phyloP scores from a whole-genome alignment of 2,113 vertebrate species.

The Nothoprocta pentlandii region DNA sequence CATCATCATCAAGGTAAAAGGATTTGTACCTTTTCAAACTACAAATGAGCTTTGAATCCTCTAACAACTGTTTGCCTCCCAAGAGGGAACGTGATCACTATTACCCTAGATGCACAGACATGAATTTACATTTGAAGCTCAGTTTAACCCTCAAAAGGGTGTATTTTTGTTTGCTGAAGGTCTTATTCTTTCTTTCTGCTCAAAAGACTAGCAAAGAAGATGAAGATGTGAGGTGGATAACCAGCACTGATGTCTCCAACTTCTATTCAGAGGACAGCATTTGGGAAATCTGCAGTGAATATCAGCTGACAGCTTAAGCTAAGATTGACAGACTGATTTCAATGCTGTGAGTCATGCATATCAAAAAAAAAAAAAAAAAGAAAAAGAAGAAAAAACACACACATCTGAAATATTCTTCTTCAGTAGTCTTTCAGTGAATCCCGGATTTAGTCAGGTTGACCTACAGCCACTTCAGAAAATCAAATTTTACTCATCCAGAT shows the following conservation, averaged over 20 bases:
- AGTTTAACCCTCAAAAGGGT: background rate
- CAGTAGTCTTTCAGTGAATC: background rate
- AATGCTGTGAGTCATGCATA: accelerated
- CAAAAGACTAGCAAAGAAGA: background rate
- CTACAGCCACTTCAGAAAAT: background rate
- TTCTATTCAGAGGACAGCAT: background rate
- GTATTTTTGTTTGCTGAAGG: background rate
- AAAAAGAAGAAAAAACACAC: background rate
- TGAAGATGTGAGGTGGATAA: background rate
- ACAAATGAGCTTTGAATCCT: background rate
- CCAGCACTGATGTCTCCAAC: background rate
- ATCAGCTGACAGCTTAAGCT: background rate
- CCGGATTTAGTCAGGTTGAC: background rate
- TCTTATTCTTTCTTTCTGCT: background rate
- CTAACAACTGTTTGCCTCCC: background rate
- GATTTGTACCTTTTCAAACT: background rate
- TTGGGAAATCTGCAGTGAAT: background rate
- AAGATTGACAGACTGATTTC: background rate
- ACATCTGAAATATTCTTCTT: background rate
- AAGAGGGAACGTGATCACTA: background rate
- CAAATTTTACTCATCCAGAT: background rate
- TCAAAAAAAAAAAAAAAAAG: background rate
- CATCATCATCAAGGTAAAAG: background rate
- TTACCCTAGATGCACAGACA: background rate
- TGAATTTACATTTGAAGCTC: slow-evolving; percentile 5